phyloP scores from a whole-genome alignment of 2,888 invertebrate species.

The Mellilla xanthometata region DNA sequence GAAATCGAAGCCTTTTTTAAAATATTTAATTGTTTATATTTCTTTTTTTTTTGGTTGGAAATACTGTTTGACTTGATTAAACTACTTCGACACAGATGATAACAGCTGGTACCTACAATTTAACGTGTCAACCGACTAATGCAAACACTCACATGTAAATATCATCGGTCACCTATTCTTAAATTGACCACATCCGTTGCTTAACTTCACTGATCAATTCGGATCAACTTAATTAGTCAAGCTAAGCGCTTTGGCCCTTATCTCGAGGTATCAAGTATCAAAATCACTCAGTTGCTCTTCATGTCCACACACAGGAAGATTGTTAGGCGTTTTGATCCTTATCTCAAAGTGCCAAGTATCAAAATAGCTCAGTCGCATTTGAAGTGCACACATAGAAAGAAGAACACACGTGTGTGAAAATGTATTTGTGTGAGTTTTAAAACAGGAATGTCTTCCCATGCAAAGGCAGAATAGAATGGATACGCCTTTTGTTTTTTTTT shows the following conservation, averaged over 20 bases:
- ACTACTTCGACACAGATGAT: too few relatives aligned
- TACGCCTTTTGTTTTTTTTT: not conserved
- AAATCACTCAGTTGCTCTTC: constrained; percentile 6
- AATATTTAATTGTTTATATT: too few relatives aligned
- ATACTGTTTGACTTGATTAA: too few relatives aligned
- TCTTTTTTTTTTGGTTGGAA: too few relatives aligned
- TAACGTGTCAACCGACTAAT: too few relatives aligned
- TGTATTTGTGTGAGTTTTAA: constrained; percentile 12
- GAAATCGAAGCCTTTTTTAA: too few relatives aligned
- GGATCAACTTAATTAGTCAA: too few relatives aligned
- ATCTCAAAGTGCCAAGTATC: constrained; percentile 14
- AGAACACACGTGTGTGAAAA: constrained; percentile 13
- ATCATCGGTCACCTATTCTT: too few relatives aligned
- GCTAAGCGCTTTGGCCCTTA: not conserved
- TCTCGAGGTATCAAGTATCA: constrained; percentile 15
- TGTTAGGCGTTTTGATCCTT: not conserved
- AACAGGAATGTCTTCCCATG: constrained; percentile 22
- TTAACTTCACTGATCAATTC: too few relatives aligned
- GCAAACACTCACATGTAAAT: too few relatives aligned
- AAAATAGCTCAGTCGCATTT: constrained; percentile 9
- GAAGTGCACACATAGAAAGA: constrained; percentile 8
- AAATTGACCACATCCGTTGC: too few relatives aligned
- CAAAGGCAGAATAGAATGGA: constrained; percentile 8
- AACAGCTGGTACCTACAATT: too few relatives aligned
- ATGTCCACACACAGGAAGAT: constrained; percentile 8